These are phyloP conservation scores for Enteromius fasciolatus DNA, from an alignment of 2,797 vertebrate genomes.

Conservation along the genomic window DNA sequence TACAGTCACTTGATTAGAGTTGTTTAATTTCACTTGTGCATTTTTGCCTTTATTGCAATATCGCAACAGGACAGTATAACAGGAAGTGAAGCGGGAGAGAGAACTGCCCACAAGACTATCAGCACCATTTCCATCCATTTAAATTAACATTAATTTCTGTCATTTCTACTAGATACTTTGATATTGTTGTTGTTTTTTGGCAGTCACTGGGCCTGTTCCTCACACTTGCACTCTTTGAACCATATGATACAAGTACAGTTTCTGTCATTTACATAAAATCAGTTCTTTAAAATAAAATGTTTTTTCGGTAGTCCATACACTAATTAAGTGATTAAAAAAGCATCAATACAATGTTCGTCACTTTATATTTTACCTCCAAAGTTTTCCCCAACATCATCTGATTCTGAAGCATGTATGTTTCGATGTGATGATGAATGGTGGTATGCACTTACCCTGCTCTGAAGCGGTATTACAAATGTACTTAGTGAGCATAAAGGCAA, in stretches of 20 bases:
- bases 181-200: not conserved
- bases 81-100: no score
- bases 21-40: not conserved
- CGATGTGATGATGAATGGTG: not conserved
- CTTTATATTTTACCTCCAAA: not conserved
- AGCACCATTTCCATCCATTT: no score
- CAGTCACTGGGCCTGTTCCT: not conserved
- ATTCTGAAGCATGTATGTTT: not conserved
- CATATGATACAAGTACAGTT: not conserved
- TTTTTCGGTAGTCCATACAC: not conserved
- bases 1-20: not conserved
- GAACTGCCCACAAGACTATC: no score
- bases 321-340: not conserved
- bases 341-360: not conserved
- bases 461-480: not conserved
- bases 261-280: not conserved
- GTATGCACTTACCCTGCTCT: not conserved
- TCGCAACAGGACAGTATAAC: no score
- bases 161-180: not conserved
- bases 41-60: no score
- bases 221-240: not conserved
- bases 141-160: not conserved
- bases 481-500: not conserved
- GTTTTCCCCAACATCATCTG: not conserved
- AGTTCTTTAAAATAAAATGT: not conserved